Conservation (phyloP, 1,140 invertebrate species). For the Tetraneura akinire region DNA sequence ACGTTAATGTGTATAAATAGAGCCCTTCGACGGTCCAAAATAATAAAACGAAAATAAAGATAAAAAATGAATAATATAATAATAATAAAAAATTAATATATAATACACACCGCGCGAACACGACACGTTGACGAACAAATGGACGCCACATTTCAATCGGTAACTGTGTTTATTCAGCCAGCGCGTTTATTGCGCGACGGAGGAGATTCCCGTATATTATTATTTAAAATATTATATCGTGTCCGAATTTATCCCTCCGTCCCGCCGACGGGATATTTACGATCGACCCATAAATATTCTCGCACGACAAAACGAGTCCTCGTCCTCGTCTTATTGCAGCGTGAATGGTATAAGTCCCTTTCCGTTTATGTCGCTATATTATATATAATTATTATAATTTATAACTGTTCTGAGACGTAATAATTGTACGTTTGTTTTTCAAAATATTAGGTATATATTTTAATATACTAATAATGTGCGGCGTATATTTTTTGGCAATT, state of each 20-base stretch:
- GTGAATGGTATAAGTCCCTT: too few species aligned
- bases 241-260: not conserved
- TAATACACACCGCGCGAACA: constrained; percentile 25
- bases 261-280: not conserved
- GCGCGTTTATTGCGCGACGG: constrained; percentile 26
- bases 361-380: not conserved
- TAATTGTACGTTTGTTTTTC: too few species aligned
- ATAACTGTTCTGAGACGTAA: too few species aligned
- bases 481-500: too few species aligned
- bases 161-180: constrained; percentile 38
- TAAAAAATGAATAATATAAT: too few species aligned
- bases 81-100: too few species aligned
- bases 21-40: not conserved
- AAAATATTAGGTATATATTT: too few species aligned
- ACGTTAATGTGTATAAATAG: constrained; percentile 40
- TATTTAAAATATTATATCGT: not conserved
- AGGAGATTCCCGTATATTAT: not conserved
- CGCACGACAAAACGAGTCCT: constrained; percentile 11
- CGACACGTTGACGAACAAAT: constrained; percentile 43
- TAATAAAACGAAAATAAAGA: not conserved
- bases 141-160: constrained; percentile 43
- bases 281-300: constrained; percentile 26
- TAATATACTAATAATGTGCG: too few species aligned
- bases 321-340: constrained; percentile 1
- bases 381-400: too few species aligned